phyloP scores from a whole-genome alignment of 2,797 vertebrate genomes.

The Chlorospingus semifuscus region DNA sequence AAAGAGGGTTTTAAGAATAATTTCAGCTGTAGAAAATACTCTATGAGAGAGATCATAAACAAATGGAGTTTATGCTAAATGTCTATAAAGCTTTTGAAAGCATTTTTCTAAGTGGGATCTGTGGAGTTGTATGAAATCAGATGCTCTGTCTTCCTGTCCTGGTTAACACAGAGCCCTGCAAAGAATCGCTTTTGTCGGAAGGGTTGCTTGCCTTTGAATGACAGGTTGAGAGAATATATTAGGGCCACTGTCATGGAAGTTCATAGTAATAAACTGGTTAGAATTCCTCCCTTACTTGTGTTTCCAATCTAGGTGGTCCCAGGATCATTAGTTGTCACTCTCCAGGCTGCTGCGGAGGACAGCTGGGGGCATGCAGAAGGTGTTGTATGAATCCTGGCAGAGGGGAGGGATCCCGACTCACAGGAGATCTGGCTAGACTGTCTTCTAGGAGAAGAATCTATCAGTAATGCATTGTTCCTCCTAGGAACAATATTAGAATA shows the following conservation, averaged over 20 bases:
- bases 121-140: not conserved
- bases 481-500: not conserved
- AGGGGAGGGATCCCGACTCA: not conserved
- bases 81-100: not conserved
- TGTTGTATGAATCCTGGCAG: not conserved
- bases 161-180: not conserved
- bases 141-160: not conserved
- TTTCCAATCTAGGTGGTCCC: not conserved
- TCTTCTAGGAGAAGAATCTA: not conserved
- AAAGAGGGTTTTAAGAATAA: not conserved
- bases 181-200: not conserved
- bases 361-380: not conserved
- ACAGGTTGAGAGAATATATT: not conserved
- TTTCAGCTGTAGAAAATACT: not conserved
- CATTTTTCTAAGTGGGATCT: not conserved
- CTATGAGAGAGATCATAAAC: not conserved
- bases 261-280: not conserved
- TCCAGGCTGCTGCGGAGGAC: not conserved
- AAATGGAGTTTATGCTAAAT: not conserved
- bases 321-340: not conserved
- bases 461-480: not conserved
- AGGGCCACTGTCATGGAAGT: not conserved
- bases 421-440: not conserved
- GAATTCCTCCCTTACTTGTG: not conserved
- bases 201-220: not conserved